Evolutionary conservation across 2,797 vertebrate genomes (phyloP), one percentile per base, ranked within the genome.

Genomic region (Protosalanx chinensis): DNA sequence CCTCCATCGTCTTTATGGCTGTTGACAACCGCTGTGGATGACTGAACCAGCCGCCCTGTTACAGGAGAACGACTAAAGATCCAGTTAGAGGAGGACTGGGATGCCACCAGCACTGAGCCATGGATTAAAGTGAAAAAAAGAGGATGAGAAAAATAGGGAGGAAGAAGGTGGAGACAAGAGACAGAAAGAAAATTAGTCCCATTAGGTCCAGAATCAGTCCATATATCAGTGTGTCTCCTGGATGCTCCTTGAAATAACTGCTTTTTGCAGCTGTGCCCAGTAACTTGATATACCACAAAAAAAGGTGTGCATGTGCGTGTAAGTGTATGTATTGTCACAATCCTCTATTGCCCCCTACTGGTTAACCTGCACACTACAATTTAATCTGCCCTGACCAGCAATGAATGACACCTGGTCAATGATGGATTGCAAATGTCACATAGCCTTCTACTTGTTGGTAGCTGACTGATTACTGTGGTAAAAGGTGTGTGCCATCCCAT

Each of bases 301-400:
- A 46, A 60, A 30, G 27, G 15, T 13, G 23, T 59, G 58, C 12
- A 29, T 59, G 58, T 59, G 20, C 0, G 20, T 27, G 57, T 27
- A n/a, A 23, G 57, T 10, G 57, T 59, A 5, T 13, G 53, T 57
- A 46, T 46, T 12, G 92, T 91, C 91, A 91, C 83, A 87, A 93
- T 92, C 91, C 91, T 92, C 88, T 93, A 87, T 92, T 92, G 87
- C 91, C 93, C 91, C 93, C 93, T 93, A 88, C 92, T 93, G 93
- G 91, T 90, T 87, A 91, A 90, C 93, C 87, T 87, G 85, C 18
- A n/a, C 51, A n/a, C 81, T 83, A 33, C 74, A 87, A 86, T 91
- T 90, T 87, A 87, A 89, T 90, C 84, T 88, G 86, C 86, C 83
- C 87, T 87, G 88, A 88, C 91, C 82, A 87, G 87, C 86, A 86